Evolutionary conservation across 1,140 invertebrate species (phyloP), one percentile per base, ranked within the genome.

Genomic region (Orius insidiosus): DNA sequence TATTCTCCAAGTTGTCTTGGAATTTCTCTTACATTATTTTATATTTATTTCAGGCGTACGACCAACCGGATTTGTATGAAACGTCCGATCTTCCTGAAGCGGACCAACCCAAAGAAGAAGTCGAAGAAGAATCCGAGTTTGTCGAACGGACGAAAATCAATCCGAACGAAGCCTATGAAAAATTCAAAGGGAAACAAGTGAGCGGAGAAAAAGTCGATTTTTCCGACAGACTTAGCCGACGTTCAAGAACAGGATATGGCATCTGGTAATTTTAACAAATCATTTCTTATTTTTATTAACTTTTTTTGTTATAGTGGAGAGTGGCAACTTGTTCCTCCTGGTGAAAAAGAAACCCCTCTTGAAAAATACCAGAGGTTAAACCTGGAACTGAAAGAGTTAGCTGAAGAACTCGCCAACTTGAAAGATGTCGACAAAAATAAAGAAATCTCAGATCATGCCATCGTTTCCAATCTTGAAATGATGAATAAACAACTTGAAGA

Each of bases 51-150:
- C 54, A 88, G 87, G 87, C 86, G 45, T 77, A 82, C 58, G 85
- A 92, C 65, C 85, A 92, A 58, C 85, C 84, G 39, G 89, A 94
- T 71, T 74, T 88, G 1, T 95, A 86, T 63, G 88, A 94, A 67
- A 89, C 86, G 4, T 74, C 67, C 14, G 87, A 93, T 63, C 65
- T 90, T 47, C 85, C 85, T 0, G 89, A 93, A 67, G 75, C 75
- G n/a, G 85, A 92, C 52, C 85, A 89, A 59, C 70, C 72, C 30
- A 68, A 72, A 13, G 73, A 80, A 47, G 76, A 70, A 47, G 72
- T 72, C 47, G 78, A 83, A 56, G 80, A 80, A 67, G 73, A 76
- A 53, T 76, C 75, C 52, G 78, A 85, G 49, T 68, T 71, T n/a
- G 76, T 88, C 53, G 83, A 87, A 57, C 64, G 70, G 13, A 61